These are phyloP conservation scores for Candidula unifasciata DNA, from an alignment of 2,888 invertebrate species.

Conservation along the genomic window DNA sequence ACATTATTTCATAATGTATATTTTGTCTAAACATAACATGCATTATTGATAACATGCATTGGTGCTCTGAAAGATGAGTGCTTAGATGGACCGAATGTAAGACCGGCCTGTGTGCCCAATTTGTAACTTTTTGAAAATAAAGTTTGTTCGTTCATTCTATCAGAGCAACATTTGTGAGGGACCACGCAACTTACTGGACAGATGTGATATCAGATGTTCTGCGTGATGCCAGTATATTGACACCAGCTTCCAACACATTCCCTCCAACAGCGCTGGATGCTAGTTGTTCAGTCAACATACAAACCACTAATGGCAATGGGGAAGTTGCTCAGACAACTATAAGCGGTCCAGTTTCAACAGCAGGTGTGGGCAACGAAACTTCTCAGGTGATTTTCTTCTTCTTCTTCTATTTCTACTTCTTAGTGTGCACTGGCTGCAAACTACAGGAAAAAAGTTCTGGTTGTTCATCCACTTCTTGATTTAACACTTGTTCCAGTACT, in stretches of 20 bases:
- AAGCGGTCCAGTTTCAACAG: too few species aligned
- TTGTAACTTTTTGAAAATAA: not conserved
- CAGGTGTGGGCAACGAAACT: not conserved
- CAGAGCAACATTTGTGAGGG: constrained; percentile 34
- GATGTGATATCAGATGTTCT: constrained; percentile 35
- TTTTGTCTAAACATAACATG: not conserved
- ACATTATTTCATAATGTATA: not conserved
- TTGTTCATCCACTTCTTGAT: too few species aligned
- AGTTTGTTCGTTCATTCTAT: not conserved
- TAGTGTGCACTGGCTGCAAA: too few species aligned
- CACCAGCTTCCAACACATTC: not conserved
- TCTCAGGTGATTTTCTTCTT: too few species aligned
- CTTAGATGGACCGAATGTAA: not conserved
- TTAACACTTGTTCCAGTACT: too few species aligned
- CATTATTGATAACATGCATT: not conserved
- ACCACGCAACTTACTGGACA: not conserved
- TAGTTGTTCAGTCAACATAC: not conserved
- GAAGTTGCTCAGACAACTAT: not conserved
- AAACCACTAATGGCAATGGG: not conserved
- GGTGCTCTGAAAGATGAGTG: not conserved
- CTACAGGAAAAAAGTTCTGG: too few species aligned
- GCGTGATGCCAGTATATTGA: not conserved
- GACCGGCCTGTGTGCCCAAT: not conserved
- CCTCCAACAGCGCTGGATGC: not conserved
- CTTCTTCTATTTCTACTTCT: too few species aligned